Conservation (phyloP, 2,113 vertebrate genomes). For the Choloepus hoffmanni region DNA sequence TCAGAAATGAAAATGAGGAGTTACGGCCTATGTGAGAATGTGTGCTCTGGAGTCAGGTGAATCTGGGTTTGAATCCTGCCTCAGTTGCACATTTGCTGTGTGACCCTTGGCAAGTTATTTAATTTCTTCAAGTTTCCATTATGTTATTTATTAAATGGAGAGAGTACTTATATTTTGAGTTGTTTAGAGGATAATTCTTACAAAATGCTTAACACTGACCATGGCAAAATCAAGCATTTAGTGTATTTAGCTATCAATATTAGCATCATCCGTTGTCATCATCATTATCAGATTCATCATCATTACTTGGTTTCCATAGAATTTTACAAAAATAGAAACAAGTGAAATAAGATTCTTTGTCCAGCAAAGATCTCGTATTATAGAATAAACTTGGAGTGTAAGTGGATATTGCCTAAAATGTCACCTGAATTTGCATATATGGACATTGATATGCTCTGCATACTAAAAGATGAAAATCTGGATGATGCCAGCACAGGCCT, state of each 20-base stretch:
- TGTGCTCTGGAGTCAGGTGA: background rate
- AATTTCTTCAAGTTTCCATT: background rate
- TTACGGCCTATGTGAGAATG: background rate
- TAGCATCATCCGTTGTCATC: background rate
- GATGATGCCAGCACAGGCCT: background rate
- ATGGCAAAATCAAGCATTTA: background rate
- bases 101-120: background rate
- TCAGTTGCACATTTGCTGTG: background rate
- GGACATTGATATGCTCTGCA: background rate
- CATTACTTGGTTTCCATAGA: background rate
- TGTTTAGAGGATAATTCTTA: background rate
- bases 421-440: background rate
- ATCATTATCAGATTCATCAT: background rate
- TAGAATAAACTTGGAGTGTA: background rate
- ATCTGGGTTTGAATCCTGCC: background rate
- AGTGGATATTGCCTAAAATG: background rate
- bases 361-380: background rate
- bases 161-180: background rate
- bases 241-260: background rate
- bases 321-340: background rate
- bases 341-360: background rate
- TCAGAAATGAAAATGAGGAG: background rate
- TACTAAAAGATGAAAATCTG: background rate
- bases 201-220: background rate
- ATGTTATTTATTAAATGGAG: background rate